Evolutionary conservation across 2,888 invertebrate genomes (phyloP).

Genomic region (Himalopsyche kuldschensis): DNA sequence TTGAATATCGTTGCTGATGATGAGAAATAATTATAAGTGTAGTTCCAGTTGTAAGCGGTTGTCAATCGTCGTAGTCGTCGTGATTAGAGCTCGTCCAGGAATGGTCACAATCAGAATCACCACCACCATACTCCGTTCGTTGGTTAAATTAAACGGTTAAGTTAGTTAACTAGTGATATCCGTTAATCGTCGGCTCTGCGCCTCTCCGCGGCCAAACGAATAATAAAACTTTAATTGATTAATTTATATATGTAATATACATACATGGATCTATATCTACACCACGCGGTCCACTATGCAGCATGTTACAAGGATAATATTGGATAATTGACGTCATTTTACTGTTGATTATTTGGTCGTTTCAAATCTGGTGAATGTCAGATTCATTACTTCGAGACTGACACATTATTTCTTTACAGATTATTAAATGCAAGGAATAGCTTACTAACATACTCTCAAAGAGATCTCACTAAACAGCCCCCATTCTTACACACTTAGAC

Average conservation of each 20-base stretch:
- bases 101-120: conserved; percentile 60
- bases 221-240: conserved; percentile 54
- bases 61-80: background rate
- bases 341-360: background rate
- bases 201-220: conserved; percentile 46
- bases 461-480: no score
- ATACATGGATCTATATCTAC: background rate
- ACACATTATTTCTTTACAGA: no score
- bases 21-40: background rate
- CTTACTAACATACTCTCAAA: no score
- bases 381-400: background rate
- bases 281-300: background rate
- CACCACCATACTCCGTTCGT: conserved; percentile 52
- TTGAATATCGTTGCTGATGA: background rate
- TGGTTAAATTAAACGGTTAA: conserved; percentile 61
- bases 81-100: background rate
- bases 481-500: no score
- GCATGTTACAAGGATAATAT: background rate
- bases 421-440: no score
- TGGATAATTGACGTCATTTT: background rate
- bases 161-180: conserved; percentile 64
- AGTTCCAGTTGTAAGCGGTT: background rate
- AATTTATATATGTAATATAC: conserved; percentile 59
- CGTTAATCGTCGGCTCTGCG: conserved; percentile 58
- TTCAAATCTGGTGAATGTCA: background rate